A percentile compares a stretch with the other conserved stretches of the same genome.
Conservation (phyloP, 2,888 invertebrate genomes). For the Leptinotarsa rubiginosa region DNA sequence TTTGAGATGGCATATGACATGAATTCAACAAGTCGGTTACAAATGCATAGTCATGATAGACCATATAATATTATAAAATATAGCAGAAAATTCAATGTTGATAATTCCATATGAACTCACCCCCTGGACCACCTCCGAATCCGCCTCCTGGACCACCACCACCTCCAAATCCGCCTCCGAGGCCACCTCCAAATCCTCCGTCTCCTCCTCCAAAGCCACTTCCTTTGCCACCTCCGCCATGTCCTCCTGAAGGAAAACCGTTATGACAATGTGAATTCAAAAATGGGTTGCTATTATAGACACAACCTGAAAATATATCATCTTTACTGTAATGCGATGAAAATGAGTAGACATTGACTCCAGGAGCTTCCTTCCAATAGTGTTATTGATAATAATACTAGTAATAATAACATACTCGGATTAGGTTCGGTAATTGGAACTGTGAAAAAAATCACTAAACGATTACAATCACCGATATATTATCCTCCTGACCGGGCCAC, state of each 20-base stretch:
- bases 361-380: slow-evolving; percentile 17
- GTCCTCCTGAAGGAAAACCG: slow-evolving; percentile 36
- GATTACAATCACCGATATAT: too few species aligned
- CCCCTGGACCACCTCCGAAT: slow-evolving; percentile 36
- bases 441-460: too few species aligned
- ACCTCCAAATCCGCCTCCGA: neutral
- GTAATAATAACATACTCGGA: too few species aligned
- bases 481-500: too few species aligned
- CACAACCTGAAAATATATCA: slow-evolving; percentile 39
- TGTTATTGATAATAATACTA: too few species aligned
- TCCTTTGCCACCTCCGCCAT: slow-evolving; percentile 34
- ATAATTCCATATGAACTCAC: neutral
- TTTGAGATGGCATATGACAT: too few species aligned
- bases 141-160: slow-evolving; percentile 30
- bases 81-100: too few species aligned
- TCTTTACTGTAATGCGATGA: neutral
- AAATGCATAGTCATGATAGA: too few species aligned
- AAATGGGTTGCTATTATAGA: slow-evolving; percentile 40
- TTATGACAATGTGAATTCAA: slow-evolving; percentile 41
- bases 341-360: neutral
- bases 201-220: slow-evolving; percentile 41
- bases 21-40: too few species aligned
- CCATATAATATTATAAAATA: too few species aligned
- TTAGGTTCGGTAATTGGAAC: too few species aligned
- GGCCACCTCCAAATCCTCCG: slow-evolving; percentile 20